A percentile compares a stretch with the other conserved stretches of the same genome.
Conservation (phyloP, 2,888 invertebrate species). For the Conchocele bisecta region DNA sequence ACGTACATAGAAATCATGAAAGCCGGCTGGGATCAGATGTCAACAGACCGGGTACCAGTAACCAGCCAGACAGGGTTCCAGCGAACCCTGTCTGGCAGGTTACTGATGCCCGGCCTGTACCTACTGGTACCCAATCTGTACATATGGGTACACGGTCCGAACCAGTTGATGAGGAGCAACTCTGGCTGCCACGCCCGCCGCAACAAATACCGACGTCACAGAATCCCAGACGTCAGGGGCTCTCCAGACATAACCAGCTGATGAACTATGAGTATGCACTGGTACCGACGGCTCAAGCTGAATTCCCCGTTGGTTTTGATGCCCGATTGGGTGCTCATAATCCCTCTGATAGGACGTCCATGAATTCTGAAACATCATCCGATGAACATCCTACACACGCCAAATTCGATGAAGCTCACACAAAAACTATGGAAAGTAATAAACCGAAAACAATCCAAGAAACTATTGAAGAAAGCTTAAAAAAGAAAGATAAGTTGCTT, state of each 20-base stretch:
- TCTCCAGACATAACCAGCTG: background rate
- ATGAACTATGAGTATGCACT: constrained; percentile 62
- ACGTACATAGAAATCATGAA: no score
- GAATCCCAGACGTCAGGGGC: background rate
- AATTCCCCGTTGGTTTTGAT: constrained; percentile 67
- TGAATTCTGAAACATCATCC: background rate
- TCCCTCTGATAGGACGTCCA: no score
- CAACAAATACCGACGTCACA: constrained; percentile 25
- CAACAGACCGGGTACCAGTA: no score
- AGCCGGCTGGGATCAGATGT: no score
- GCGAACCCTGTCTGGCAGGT: no score
- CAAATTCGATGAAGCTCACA: background rate
- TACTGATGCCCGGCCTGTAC: no score
- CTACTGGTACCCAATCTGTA: no score
- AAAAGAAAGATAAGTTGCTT: constrained; percentile 25
- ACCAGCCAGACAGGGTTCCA: no score
- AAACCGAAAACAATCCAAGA: constrained; percentile 22
- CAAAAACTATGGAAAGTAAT: background rate
- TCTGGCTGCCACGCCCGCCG: constrained; percentile 59
- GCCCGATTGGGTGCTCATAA: constrained; percentile 53
- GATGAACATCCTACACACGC: background rate
- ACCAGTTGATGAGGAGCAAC: constrained; percentile 27
- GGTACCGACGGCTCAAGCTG: constrained; percentile 71
- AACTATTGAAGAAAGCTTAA: constrained; percentile 44
- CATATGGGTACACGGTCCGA: no score